These are phyloP conservation scores for Actinernus sp. DNA, from an alignment of 92 coral and sea anemone genomes.

Conservation along the genomic window DNA sequence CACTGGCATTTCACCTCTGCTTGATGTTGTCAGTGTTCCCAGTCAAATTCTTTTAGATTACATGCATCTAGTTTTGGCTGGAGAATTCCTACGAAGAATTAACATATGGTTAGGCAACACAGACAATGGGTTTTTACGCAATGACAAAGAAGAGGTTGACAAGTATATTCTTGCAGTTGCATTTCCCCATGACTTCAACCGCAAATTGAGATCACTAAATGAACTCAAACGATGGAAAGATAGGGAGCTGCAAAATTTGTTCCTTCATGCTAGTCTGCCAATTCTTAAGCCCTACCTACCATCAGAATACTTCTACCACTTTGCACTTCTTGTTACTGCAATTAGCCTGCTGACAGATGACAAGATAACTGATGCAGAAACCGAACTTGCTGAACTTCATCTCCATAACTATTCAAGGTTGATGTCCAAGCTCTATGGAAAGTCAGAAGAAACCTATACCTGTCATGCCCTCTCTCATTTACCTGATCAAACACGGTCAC, in stretches of 20 bases:
- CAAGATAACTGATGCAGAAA: too few relatives aligned
- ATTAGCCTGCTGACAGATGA: too few relatives aligned
- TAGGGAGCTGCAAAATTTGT: too few relatives aligned
- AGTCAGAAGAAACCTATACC: too few relatives aligned
- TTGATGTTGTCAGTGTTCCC: conserved; percentile 13
- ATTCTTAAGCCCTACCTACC: conserved; percentile 3
- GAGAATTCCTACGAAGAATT: conserved; percentile 21
- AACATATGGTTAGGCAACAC: conserved; percentile 13
- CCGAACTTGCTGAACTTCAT: too few relatives aligned
- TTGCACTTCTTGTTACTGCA: too few relatives aligned
- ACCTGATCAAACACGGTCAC: too few relatives aligned
- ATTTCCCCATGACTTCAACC: conserved; percentile 25
- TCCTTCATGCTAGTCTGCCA: conserved; percentile 17
- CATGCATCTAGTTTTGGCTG: conserved; percentile 30
- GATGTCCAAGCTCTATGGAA: too few relatives aligned
- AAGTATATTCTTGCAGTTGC: neutral
- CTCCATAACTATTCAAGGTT: too few relatives aligned
- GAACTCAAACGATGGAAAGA: conserved; percentile 22
- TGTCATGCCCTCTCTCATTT: too few relatives aligned
- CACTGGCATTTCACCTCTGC: too few relatives aligned
- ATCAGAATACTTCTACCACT: too few relatives aligned
- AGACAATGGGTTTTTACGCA: neutral
- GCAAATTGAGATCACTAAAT: neutral
- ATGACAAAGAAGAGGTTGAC: neutral
- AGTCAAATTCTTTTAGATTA: conserved; percentile 14